A percentile compares a stretch with the other conserved stretches of the same genome.
Evolutionary conservation across 2,797 vertebrate species (phyloP).

Genomic region (Sylvia borin): DNA sequence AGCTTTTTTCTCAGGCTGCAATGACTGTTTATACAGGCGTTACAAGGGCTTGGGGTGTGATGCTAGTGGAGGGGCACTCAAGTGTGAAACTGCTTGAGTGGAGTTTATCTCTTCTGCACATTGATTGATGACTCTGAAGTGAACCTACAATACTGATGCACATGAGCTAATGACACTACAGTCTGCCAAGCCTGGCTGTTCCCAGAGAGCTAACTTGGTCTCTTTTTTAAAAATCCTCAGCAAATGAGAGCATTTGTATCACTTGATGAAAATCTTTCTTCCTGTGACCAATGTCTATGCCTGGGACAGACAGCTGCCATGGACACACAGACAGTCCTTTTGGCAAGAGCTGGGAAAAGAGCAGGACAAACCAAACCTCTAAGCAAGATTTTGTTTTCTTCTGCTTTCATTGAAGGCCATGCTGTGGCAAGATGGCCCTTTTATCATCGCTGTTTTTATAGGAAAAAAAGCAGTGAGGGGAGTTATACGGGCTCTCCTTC

Average conservation of each 20-base stretch:
- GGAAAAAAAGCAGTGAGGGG: neutral
- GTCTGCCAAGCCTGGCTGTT: neutral
- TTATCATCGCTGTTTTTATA: neutral
- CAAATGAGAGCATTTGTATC: neutral
- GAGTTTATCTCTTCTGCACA: neutral
- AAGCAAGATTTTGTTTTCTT: neutral
- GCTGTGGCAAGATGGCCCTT: conserved; percentile 33
- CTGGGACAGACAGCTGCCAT: neutral
- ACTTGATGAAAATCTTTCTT: neutral
- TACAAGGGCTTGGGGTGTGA: neutral
- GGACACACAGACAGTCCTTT: neutral
- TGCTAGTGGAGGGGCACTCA: neutral
- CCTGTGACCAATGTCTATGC: neutral
- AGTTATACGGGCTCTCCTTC: neutral
- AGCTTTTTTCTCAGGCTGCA: neutral
- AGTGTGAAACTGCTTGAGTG: neutral
- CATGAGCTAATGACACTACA: neutral
- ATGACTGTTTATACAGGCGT: neutral
- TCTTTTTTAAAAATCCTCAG: neutral
- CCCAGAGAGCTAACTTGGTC: neutral
- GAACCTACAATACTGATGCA: neutral
- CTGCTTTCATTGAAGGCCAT: conserved; percentile 9
- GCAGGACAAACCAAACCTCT: neutral
- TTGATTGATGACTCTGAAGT: neutral
- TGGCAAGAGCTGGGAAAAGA: conserved; percentile 3